Conservation (phyloP, 37 sponge, comb jelly and placozoan species). For the Mnemiopsis leidyi region DNA sequence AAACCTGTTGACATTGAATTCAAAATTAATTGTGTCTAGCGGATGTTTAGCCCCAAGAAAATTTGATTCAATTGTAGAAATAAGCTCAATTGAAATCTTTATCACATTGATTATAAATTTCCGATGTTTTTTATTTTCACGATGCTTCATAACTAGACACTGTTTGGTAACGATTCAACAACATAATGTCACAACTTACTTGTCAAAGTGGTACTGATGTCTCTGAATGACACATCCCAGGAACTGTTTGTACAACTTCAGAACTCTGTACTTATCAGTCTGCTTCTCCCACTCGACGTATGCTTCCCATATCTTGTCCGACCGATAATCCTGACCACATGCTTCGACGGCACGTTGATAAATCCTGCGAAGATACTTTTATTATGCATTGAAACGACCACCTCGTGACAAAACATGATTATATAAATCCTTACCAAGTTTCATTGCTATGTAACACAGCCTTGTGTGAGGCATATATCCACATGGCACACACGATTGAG, state of each 20-base stretch:
- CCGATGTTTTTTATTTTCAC: too few relatives aligned
- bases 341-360: conserved; percentile 73
- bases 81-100: too few relatives aligned
- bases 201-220: conserved; percentile 74
- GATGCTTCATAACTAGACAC: too few relatives aligned
- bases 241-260: conserved; percentile 72
- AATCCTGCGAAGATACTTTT: conserved; percentile 63
- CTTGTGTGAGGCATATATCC: background rate
- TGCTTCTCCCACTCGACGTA: conserved; percentile 81
- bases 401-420: background rate
- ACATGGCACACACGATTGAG: background rate
- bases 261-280: conserved; percentile 64
- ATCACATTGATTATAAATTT: too few relatives aligned
- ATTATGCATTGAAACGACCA: background rate
- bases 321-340: conserved; percentile 82
- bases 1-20: background rate
- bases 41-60: too few relatives aligned
- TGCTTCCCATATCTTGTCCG: conserved; percentile 80
- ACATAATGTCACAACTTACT: conserved; percentile 70
- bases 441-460: background rate
- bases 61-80: too few relatives aligned
- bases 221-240: conserved; percentile 75
- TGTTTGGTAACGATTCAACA: too few relatives aligned
- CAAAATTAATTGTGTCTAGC: background rate
- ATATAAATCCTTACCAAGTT: background rate